phyloP scores from a whole-genome alignment of 2,113 vertebrate species.

The Syngnathoides biaculeatus region DNA sequence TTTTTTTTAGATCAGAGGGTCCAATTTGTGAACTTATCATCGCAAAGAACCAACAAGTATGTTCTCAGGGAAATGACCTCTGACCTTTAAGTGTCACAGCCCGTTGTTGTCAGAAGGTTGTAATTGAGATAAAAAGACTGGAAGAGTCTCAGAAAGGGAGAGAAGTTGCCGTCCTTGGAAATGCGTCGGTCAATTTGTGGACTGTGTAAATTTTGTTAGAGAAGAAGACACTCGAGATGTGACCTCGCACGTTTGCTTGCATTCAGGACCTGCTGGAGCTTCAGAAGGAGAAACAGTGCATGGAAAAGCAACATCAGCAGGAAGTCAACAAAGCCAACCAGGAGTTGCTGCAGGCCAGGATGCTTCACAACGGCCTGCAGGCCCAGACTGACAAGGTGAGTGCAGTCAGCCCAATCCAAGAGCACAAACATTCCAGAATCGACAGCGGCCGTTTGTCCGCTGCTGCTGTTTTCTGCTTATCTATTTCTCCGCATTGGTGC shows the following conservation, averaged over 20 bases:
- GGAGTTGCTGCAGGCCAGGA: conserved; percentile 73
- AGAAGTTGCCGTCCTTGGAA: too few relatives aligned
- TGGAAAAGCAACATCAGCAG: conserved; percentile 71
- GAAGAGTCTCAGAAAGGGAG: too few relatives aligned
- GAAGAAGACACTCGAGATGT: not conserved
- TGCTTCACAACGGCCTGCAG: conserved; percentile 73
- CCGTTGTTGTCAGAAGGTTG: too few relatives aligned
- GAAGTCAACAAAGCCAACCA: conserved; percentile 69
- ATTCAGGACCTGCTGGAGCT: conserved; percentile 68
- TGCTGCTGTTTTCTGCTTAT: not conserved
- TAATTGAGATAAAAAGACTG: too few relatives aligned
- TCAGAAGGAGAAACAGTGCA: conserved; percentile 65
- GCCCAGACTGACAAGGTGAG: conserved; percentile 74
- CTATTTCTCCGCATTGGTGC: conserved; percentile 14
- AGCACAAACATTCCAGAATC: not conserved
- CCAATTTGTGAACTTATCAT: too few relatives aligned
- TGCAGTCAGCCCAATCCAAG: not conserved
- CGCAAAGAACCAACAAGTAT: too few relatives aligned
- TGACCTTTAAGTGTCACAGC: too few relatives aligned
- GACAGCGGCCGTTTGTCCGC: not conserved
- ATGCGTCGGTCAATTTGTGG: too few relatives aligned
- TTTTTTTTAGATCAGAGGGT: too few relatives aligned
- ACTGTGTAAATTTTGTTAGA: too few relatives aligned
- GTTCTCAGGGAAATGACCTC: too few relatives aligned
- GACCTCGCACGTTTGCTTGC: not conserved